These are phyloP conservation scores for Sinohyriopsis cumingii DNA, from an alignment of 2,888 invertebrate genomes.

Conservation along the genomic window DNA sequence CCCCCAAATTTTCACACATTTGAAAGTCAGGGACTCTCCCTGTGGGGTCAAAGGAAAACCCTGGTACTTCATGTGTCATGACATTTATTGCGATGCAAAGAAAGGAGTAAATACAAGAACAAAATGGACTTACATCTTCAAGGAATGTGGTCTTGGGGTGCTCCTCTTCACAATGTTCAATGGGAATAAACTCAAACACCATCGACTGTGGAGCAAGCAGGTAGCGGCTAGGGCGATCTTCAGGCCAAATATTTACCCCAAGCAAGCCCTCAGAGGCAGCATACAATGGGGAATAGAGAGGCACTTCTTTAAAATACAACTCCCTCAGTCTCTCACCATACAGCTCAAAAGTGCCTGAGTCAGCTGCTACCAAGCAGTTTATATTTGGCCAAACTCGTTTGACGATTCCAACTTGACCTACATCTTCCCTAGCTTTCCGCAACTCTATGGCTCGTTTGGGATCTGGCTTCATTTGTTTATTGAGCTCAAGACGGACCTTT, in stretches of 20 bases:
- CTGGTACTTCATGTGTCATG: too few relatives aligned
- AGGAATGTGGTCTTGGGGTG: conserved; percentile 64
- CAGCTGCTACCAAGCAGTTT: conserved; percentile 53
- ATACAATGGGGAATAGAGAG: conserved; percentile 67
- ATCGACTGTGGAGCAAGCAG: conserved; percentile 62
- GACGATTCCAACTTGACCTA: conserved; percentile 59
- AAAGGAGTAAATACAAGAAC: too few relatives aligned
- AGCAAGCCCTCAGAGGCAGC: conserved; percentile 69
- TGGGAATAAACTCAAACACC: conserved; percentile 69
- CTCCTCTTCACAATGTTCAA: conserved; percentile 53
- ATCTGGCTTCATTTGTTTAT: conserved; percentile 54
- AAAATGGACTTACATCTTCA: conserved; percentile 52
- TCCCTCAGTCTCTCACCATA: conserved; percentile 56
- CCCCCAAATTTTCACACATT: too few relatives aligned
- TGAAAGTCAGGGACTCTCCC: too few relatives aligned
- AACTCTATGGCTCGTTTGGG: conserved; percentile 62
- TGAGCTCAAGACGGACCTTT: conserved; percentile 49
- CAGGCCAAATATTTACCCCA: conserved; percentile 62
- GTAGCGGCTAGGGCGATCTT: conserved; percentile 54
- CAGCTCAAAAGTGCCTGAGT: conserved; percentile 64
- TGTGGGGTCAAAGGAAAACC: too few relatives aligned
- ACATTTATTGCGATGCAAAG: too few relatives aligned
- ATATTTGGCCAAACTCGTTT: conserved; percentile 62
- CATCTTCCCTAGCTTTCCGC: conserved; percentile 46
- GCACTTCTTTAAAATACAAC: conserved; percentile 53